phyloP scores from a whole-genome alignment of 2,113 vertebrate species.

The Seriola aureovittata region DNA sequence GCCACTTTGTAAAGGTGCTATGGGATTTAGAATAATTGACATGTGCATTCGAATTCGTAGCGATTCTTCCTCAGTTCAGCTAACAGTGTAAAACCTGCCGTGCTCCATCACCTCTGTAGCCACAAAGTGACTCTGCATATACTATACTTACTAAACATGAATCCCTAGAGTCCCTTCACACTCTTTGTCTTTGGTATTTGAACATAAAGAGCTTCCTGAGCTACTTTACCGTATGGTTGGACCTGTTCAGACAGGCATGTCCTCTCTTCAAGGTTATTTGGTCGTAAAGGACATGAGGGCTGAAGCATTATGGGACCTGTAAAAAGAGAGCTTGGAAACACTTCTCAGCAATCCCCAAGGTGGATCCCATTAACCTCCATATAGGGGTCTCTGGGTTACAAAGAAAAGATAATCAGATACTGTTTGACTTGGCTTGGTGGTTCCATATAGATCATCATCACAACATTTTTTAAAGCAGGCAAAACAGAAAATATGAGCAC shows the following conservation, averaged over 20 bases:
- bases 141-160: conserved; percentile 9
- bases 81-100: conserved; percentile 17
- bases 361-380: conserved; percentile 25
- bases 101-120: conserved; percentile 18
- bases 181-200: conserved; percentile 41
- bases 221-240: conserved; percentile 42
- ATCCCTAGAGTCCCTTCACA: conserved; percentile 16
- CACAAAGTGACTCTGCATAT: conserved; percentile 2
- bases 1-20: conserved; percentile 4
- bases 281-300: conserved; percentile 36
- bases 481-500: conserved; percentile 25
- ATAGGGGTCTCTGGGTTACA: conserved; percentile 11
- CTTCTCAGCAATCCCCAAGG: conserved; percentile 13
- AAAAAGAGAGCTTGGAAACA: conserved; percentile 52
- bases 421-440: conserved; percentile 14
- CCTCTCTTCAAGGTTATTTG: conserved; percentile 49
- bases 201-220: conserved; percentile 43
- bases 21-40: conserved; percentile 20
- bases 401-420: conserved; percentile 29
- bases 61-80: not conserved
- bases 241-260: conserved; percentile 31
- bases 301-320: conserved; percentile 42
- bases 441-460: not conserved
- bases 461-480: not conserved
- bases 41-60: not conserved